Conservation (phyloP, 64 coral and sea anemone genomes). For the Dendrophyllia cribrosa region DNA sequence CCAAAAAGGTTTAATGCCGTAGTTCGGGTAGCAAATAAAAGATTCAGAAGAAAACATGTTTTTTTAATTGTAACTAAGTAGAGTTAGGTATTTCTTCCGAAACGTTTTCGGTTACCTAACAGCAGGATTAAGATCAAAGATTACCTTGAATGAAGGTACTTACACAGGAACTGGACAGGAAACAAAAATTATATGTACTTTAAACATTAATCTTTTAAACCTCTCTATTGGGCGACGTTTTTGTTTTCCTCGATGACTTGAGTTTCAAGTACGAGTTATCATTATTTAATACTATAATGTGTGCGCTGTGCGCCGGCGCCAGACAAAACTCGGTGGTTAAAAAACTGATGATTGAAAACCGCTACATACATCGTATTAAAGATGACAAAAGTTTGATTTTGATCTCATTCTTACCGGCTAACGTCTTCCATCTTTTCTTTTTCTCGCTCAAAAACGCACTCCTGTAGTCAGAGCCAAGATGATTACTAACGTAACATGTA, state of each 20-base stretch:
- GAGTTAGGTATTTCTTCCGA: background rate
- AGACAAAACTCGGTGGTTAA: no score
- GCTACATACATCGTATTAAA: no score
- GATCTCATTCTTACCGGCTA: background rate
- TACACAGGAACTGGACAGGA: background rate
- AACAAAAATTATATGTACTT: background rate
- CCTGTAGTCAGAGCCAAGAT: slow-evolving; percentile 63
- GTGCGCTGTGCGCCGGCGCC: no score
- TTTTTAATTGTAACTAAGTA: background rate
- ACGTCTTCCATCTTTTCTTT: background rate
- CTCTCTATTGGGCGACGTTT: background rate
- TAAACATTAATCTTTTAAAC: background rate
- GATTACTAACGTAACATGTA: slow-evolving; percentile 72
- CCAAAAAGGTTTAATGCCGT: no score
- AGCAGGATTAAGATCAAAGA: background rate
- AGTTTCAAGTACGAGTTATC: background rate
- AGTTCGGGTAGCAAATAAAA: no score
- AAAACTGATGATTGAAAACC: no score
- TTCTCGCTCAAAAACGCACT: slow-evolving; percentile 52
- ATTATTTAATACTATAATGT: no score
- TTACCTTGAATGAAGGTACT: background rate
- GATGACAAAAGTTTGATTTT: no score
- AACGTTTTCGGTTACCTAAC: background rate
- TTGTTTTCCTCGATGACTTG: background rate
- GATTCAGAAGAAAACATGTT: no score